A percentile compares a stretch with the other conserved stretches of the same genome.
Conservation (phyloP, 2,888 invertebrate species). For the Daptonema setosum region DNA sequence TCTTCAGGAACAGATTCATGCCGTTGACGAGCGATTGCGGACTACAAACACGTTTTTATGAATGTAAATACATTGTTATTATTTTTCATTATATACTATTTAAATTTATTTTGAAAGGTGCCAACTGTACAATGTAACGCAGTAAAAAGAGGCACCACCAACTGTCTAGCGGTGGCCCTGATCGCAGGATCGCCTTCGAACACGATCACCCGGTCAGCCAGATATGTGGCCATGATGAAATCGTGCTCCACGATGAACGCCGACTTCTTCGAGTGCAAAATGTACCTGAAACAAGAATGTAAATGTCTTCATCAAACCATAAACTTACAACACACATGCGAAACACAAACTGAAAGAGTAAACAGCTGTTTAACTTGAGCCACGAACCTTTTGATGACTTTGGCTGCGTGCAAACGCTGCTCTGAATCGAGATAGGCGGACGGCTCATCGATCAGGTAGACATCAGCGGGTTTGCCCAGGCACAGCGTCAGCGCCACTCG, state of each 20-base stretch:
- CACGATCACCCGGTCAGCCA: constrained; percentile 92
- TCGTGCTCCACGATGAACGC: constrained; percentile 99
- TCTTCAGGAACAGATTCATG: constrained; percentile 88
- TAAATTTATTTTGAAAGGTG: no score
- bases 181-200: constrained; percentile 85
- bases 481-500: constrained; percentile 85
- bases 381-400: constrained; percentile 96
- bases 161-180: constrained; percentile 59
- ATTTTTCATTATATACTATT: constrained; percentile 1
- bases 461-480: constrained; percentile 92
- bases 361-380: no score
- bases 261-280: constrained; percentile 94
- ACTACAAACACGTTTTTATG: constrained; percentile 20
- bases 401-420: constrained; percentile 95
- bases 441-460: constrained; percentile 93
- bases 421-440: constrained; percentile 97
- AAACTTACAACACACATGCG: not conserved
- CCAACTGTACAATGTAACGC: no score
- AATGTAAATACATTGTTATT: not conserved
- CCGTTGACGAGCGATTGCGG: constrained; percentile 74
- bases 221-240: constrained; percentile 98
- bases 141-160: no score
- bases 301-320: not conserved
- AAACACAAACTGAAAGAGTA: not conserved
- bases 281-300: constrained; percentile 46